Base-by-base conservation (phyloP, 2,888 invertebrate genomes). In the Exephanes ischioxanthus region DNA sequence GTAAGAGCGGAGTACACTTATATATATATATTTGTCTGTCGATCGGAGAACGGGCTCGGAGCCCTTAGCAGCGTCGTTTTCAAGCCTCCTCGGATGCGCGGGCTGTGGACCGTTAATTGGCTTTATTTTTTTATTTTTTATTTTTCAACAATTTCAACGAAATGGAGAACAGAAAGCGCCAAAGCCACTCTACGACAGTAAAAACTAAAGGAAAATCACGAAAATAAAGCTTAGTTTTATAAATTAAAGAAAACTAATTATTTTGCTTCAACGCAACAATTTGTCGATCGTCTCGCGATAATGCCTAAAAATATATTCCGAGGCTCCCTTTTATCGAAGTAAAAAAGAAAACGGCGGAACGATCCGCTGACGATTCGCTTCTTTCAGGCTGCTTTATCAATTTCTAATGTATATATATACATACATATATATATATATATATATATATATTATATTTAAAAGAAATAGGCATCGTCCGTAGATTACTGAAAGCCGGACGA, bases 401-500 rank as follows among this genome's bases (percentile, higher is more conserved):
- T 78, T 70, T 58, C 61, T 55, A 30, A 78, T 68, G 68, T 78
- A 48, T 78, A 78, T 78, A 55, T 70, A 78, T 55, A 77, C 11
- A 53, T 37, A 67, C 41, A 66, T 66, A 66, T 66, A 41, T n/a
- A 37, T 48, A 41, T n/a, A 66, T 66, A 66, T 66, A 41, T n/a
- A 37, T 48, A 41, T n/a, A 37, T 48, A 22, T 33, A 58, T 41
- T 58, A 73, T 45, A 48, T 14, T 45, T 26, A 45, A 48, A 48
- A 45, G 11, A 61, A 76, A 51, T 76, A 66, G 63, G 33, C 66
- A 66, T 66, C 48, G 48, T 66, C 63, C 11, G 33, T 33, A 30
- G 33, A 66, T 76, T 51, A 48, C 45, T 45, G 19, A 75, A 45
- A 75, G 61, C 26, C 45, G 48, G 75, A 76, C 51, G 33, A 33